phyloP scores from a whole-genome alignment of 2,113 vertebrate genomes.

The Meleagris gallopavo region DNA sequence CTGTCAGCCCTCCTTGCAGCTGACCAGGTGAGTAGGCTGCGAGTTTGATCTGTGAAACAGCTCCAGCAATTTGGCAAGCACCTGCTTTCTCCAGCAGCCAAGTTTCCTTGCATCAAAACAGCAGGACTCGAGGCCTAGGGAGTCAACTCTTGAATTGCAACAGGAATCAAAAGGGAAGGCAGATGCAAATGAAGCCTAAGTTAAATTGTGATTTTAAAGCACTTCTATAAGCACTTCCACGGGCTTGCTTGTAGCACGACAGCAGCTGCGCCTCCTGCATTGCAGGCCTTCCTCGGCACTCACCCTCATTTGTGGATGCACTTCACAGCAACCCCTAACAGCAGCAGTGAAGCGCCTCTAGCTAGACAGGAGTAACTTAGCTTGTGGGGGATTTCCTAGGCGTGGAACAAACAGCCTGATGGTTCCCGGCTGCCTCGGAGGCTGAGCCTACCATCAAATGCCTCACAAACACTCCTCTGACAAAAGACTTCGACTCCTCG shows the following conservation, averaged over 20 bases:
- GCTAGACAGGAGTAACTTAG: not conserved
- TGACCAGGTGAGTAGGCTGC: constrained; percentile 13
- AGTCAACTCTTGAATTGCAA: constrained; percentile 32
- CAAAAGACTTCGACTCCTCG: constrained; percentile 59
- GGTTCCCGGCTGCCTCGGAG: not conserved
- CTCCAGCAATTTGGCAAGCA: not conserved
- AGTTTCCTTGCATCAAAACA: not conserved
- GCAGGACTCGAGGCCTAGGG: not conserved
- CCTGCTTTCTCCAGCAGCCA: constrained; percentile 14
- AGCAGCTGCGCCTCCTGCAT: not conserved
- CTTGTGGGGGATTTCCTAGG: constrained; percentile 28
- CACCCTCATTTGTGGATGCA: not conserved
- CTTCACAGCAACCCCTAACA: not conserved
- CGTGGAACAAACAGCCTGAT: constrained; percentile 26
- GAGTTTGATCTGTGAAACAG: not conserved
- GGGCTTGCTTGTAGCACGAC: not conserved
- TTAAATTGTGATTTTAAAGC: not conserved
- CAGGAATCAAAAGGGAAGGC: constrained; percentile 58
- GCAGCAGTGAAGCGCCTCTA: not conserved
- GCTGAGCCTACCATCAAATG: constrained; percentile 40
- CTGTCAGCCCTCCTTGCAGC: constrained; percentile 40
- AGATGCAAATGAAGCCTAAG: not conserved
- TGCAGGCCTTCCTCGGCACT: fast-evolving
- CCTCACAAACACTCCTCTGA: constrained; percentile 48
- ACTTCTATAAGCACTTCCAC: not conserved